phyloP scores from a whole-genome alignment of 2,797 vertebrate species.

The Scyliorhinus canicula region DNA sequence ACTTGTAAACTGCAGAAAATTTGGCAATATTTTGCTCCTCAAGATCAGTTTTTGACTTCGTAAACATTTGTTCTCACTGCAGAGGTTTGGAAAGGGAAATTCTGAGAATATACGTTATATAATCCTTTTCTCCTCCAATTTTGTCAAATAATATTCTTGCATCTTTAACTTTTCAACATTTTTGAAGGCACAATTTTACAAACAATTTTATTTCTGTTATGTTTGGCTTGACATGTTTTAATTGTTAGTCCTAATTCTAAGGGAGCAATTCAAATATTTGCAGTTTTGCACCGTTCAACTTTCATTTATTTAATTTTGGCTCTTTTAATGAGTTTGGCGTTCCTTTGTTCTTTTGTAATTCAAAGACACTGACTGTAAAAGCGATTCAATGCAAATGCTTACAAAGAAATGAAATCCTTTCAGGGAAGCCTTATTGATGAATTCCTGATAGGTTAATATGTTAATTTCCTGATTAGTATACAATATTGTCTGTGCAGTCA shows the following conservation, averaged over 20 bases:
- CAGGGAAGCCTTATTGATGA: neutral
- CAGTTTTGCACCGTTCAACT: neutral
- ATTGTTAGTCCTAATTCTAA: neutral
- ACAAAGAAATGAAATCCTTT: neutral
- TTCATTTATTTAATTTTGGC: neutral
- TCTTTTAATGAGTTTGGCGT: neutral
- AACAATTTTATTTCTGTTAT: neutral
- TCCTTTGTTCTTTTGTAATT: neutral
- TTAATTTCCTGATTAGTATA: neutral
- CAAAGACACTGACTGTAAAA: neutral
- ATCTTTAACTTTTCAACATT: neutral
- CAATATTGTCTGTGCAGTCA: neutral
- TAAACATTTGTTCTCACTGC: neutral
- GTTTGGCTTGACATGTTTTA: neutral
- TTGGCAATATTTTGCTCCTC: neutral
- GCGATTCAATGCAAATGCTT: neutral
- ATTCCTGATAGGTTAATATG: neutral
- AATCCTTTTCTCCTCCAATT: neutral
- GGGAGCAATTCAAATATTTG: neutral
- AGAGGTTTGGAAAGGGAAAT: neutral
- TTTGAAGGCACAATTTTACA: neutral
- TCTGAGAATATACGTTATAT: neutral
- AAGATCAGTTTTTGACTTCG: neutral
- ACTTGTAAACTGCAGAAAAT: neutral
- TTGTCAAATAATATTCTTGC: neutral